Conservation (phyloP, 2,113 vertebrate species). For the Barbus barbus region DNA sequence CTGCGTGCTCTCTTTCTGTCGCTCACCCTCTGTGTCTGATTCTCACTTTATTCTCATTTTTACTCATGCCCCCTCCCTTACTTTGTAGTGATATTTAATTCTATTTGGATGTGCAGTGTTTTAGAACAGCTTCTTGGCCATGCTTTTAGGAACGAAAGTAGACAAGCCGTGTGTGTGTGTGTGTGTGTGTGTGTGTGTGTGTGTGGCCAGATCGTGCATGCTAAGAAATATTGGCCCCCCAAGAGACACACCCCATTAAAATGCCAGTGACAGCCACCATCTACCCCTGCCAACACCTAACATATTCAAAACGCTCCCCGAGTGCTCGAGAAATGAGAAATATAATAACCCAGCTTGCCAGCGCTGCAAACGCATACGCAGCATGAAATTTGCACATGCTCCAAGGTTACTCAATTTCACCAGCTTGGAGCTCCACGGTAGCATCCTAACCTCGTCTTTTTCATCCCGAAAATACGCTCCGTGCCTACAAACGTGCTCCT, state of each 20-base stretch:
- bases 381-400: conserved; percentile 9
- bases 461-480: background rate
- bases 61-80: background rate
- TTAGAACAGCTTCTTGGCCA: conserved; percentile 22
- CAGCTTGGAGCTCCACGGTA: conserved; percentile 21
- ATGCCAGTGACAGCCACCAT: conserved; percentile 41
- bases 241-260: conserved; percentile 51
- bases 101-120: conserved; percentile 41
- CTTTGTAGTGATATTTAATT: conserved; percentile 38
- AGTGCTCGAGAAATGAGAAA: conserved; percentile 44
- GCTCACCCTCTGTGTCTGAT: conserved; percentile 22
- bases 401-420: conserved; percentile 42
- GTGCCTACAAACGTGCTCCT: conserved; percentile 19
- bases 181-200: conserved; percentile 20
- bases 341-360: conserved; percentile 40
- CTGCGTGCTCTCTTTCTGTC: conserved; percentile 30
- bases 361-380: background rate
- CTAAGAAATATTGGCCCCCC: background rate
- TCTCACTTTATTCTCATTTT: conserved; percentile 37
- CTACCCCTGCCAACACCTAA: conserved; percentile 32
- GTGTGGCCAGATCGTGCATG: background rate
- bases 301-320: conserved; percentile 46
- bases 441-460: conserved; percentile 27
- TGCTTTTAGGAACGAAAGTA: conserved; percentile 10
- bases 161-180: conserved; percentile 5